phyloP scores from a whole-genome alignment of 2,888 invertebrate genomes.

The Hirtodrosophila alboralis region DNA sequence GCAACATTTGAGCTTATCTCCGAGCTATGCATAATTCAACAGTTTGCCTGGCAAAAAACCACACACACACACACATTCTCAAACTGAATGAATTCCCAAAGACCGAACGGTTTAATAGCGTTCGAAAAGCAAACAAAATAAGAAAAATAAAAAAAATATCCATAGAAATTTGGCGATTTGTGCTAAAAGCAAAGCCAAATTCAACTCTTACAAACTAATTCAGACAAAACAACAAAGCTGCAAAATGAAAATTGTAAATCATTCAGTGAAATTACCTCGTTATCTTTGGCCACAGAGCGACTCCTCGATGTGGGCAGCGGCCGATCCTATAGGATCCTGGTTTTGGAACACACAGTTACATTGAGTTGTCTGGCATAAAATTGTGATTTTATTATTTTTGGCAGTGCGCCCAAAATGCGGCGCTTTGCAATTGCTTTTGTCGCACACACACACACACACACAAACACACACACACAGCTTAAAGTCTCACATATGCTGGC shows the following conservation, averaged over 20 bases:
- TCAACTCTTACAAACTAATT: constrained; percentile 49
- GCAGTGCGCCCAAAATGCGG: constrained; percentile 67
- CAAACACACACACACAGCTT: constrained; percentile 21
- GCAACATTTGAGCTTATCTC: constrained; percentile 65
- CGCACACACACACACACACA: constrained; percentile 17
- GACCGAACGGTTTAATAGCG: constrained; percentile 15
- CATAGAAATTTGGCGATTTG: constrained; percentile 43
- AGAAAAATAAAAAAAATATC: no score
- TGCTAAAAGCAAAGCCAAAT: constrained; percentile 16
- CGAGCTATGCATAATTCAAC: constrained; percentile 64
- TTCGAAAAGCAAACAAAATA: constrained; percentile 13
- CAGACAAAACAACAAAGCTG: constrained; percentile 35
- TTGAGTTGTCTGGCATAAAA: constrained; percentile 68
- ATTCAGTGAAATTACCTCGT: constrained; percentile 81
- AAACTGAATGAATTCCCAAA: constrained; percentile 2
- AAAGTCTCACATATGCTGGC: constrained; percentile 54
- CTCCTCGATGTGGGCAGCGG: constrained; percentile 13
- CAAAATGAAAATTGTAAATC: constrained; percentile 68
- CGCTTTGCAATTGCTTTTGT: constrained; percentile 37
- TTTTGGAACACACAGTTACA: constrained; percentile 46
- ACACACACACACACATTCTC: constrained; percentile 26
- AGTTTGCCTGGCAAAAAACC: constrained; percentile 45
- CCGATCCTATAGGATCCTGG: constrained; percentile 41
- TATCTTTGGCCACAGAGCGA: constrained; percentile 71
- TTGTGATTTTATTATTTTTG: constrained; percentile 77